A percentile compares a stretch with the other conserved stretches of the same genome.
Conservation (phyloP, 2,113 vertebrate genomes). For the Lampris megalopsis region DNA sequence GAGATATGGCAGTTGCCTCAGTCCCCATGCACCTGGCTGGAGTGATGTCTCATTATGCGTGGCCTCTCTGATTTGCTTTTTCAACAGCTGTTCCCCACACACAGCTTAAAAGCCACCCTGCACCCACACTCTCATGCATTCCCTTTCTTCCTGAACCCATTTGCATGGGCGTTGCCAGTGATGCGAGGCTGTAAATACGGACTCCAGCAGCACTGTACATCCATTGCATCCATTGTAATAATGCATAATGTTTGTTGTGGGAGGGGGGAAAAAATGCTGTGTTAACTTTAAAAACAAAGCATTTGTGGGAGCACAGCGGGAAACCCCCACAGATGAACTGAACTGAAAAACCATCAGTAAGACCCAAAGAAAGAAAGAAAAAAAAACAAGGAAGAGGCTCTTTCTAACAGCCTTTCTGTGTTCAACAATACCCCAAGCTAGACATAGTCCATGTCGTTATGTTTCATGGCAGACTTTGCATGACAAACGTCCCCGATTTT, state of each 20-base stretch:
- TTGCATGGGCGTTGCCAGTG: conserved; percentile 14
- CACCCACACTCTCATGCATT: conserved; percentile 30
- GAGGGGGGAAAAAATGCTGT: conserved; percentile 30
- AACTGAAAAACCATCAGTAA: neutral
- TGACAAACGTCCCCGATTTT: no score
- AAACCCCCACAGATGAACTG: conserved; percentile 5
- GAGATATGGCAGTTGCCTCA: conserved; percentile 34
- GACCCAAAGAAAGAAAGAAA: no score
- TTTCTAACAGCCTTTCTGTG: no score
- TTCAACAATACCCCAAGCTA: no score
- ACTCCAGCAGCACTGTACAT: conserved; percentile 32
- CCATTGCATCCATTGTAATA: conserved; percentile 66
- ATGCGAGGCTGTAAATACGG: conserved; percentile 30
- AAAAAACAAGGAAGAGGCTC: no score
- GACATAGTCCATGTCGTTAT: no score
- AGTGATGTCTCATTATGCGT: conserved; percentile 67
- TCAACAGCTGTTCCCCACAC: conserved; percentile 66
- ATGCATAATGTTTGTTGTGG: conserved; percentile 64
- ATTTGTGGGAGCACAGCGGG: neutral
- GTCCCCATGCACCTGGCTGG: conserved; percentile 67
- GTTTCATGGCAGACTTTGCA: no score
- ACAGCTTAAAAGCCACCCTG: conserved; percentile 51
- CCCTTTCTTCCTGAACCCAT: conserved; percentile 19
- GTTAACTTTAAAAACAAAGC: conserved; percentile 29
- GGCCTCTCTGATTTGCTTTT: conserved; percentile 60